Evolutionary conservation across 2,888 invertebrate genomes (phyloP).

Genomic region (Apodemia mormo): DNA sequence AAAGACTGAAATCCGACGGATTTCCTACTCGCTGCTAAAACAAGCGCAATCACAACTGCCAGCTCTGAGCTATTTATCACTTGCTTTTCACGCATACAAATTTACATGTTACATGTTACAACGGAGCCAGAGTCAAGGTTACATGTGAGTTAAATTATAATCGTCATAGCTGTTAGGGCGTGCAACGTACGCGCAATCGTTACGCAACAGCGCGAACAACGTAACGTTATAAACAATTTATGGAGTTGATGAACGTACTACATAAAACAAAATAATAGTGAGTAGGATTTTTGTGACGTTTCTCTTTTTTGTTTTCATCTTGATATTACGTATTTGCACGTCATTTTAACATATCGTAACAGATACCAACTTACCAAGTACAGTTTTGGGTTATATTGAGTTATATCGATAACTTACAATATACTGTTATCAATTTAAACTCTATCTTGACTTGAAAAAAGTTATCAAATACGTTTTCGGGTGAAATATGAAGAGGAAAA

Average conservation of each 20-base stretch:
- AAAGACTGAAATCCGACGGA: neutral
- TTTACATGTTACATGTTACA: neutral
- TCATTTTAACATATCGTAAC: too few relatives aligned
- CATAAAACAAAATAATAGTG: neutral
- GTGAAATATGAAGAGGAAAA: too few relatives aligned
- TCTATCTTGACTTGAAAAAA: too few relatives aligned
- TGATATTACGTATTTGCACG: neutral
- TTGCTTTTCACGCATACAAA: neutral
- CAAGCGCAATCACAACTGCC: neutral
- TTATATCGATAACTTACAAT: too few relatives aligned
- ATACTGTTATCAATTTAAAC: too few relatives aligned
- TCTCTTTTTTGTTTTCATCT: neutral
- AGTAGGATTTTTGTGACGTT: neutral
- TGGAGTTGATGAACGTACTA: neutral
- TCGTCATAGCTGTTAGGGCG: neutral
- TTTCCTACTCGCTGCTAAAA: neutral
- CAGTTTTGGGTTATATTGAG: too few relatives aligned
- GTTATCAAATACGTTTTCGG: too few relatives aligned
- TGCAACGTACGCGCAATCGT: neutral
- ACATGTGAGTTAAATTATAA: neutral
- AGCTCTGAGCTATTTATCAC: conserved; percentile 1
- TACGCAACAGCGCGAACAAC: neutral
- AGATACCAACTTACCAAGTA: too few relatives aligned
- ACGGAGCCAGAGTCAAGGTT: neutral
- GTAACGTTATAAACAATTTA: neutral